Percentiles rank a stretch among this genome's conserved stretches.
These are phyloP conservation scores for Odontamblyopus rebecca DNA, from an alignment of 2,797 vertebrate genomes.

Conservation along the genomic window DNA sequence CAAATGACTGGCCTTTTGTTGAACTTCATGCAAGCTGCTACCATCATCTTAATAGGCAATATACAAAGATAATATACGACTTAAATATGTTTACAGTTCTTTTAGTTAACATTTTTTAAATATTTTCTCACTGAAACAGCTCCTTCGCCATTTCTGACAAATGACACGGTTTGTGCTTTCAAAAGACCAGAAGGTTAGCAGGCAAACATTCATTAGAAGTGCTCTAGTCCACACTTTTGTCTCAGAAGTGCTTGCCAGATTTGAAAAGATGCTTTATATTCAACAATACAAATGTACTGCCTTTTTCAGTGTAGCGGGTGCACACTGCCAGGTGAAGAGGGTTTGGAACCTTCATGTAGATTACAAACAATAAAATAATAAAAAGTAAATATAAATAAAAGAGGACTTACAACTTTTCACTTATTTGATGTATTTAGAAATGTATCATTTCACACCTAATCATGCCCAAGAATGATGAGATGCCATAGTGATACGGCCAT, in stretches of 20 bases:
- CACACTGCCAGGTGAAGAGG: not conserved
- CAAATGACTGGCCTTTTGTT: no score
- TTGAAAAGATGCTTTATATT: not conserved
- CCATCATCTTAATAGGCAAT: no score
- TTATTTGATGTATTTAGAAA: no score
- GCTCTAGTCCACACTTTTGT: not conserved
- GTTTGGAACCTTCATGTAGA: not conserved
- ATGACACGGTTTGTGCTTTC: conserved; percentile 24
- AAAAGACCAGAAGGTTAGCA: conserved; percentile 1
- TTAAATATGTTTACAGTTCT: not conserved
- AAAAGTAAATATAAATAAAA: no score
- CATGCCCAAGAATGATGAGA: no score
- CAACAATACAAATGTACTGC: no score
- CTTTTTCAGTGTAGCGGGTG: not conserved
- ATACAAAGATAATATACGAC: no score
- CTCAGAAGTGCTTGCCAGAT: not conserved
- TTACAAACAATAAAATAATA: no score
- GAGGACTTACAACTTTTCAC: no score
- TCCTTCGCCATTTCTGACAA: conserved; percentile 15
- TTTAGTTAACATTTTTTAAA: conserved; percentile 16
- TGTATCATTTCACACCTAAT: no score
- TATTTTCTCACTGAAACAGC: conserved; percentile 33
- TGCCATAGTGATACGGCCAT: no score
- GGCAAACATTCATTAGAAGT: not conserved
- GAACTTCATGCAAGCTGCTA: no score